Conservation (phyloP, 2,888 invertebrate species). For the Tuberolachnus salignus region DNA sequence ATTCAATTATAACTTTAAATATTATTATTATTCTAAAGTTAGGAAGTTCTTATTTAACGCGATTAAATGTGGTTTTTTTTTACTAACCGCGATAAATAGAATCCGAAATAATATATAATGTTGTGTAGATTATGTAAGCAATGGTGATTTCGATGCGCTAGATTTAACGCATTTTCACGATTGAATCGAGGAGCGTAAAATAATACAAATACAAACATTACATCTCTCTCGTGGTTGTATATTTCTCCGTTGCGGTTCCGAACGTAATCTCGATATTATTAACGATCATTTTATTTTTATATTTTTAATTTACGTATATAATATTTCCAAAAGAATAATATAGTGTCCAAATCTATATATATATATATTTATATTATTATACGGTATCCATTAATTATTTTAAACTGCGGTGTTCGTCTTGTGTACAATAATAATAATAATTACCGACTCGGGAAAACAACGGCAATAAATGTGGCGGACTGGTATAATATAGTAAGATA, state of each 20-base stretch:
- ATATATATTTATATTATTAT: neutral
- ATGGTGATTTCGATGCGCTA: too few species aligned
- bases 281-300: constrained; percentile 3
- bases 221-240: too few species aligned
- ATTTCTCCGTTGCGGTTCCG: neutral
- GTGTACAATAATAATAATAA: constrained; percentile 27
- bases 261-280: constrained; percentile 6
- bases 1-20: too few species aligned
- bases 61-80: too few species aligned
- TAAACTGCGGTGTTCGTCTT: neutral
- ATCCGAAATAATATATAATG: too few species aligned
- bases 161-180: neutral
- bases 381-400: constrained; percentile 18
- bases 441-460: constrained; percentile 25
- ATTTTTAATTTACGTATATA: neutral
- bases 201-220: too few species aligned
- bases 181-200: too few species aligned
- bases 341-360: neutral
- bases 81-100: too few species aligned
- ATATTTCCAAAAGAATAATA: neutral
- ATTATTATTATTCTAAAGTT: too few species aligned
- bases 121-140: too few species aligned
- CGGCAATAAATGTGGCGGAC: constrained; percentile 5
- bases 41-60: too few species aligned
- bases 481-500: neutral